Base-by-base conservation (phyloP, 2,113 vertebrate genomes). In the Pionites leucogaster region DNA sequence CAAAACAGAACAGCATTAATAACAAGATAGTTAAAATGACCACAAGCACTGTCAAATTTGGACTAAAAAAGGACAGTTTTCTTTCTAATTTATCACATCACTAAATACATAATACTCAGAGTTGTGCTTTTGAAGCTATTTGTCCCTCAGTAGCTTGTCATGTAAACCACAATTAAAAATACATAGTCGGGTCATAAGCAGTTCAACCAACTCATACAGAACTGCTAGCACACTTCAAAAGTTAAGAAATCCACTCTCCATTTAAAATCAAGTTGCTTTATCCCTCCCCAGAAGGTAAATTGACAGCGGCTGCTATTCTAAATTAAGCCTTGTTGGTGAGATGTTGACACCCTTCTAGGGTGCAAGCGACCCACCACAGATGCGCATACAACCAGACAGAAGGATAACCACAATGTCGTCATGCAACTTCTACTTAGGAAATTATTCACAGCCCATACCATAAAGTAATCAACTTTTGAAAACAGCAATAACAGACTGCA, bases 311-410 rank as follows among this genome's bases (percentile, higher is more conserved):
- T 60, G 76, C 35, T 84, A 64, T n/a, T 88, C 67, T 25, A 78
- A 90, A 64, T 31, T 52, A 67, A 86, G 39, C 14, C 52, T 49
- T 9, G 19, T 6, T 90, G 77, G 65, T 50, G 63, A 82, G 41
- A 80, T 31, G 29, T 16, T 78, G 55, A 83, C 23, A 44, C 28
- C 41, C 44, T 57, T 52, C 62, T 39, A 39, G 37, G 11, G 29
- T 24, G 28, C 4, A 2, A 69, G 41, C 0, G 42, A 82, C 64
- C 90, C 64, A 64, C 53, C 18, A 7, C 0, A 23, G 52, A 64
- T 18, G 39, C 0, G 7, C 86, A 82, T 3, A 78, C 9, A 93
- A 53, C 17, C 10, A 9, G 55, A n/a, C 50, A 82, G 65, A 69
- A 90, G n/a, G 41, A 82, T 52, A 95, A 89, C 57, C 72, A 94